phyloP scores from a whole-genome alignment of 2,888 invertebrate species.

The Rotaria macrura region DNA sequence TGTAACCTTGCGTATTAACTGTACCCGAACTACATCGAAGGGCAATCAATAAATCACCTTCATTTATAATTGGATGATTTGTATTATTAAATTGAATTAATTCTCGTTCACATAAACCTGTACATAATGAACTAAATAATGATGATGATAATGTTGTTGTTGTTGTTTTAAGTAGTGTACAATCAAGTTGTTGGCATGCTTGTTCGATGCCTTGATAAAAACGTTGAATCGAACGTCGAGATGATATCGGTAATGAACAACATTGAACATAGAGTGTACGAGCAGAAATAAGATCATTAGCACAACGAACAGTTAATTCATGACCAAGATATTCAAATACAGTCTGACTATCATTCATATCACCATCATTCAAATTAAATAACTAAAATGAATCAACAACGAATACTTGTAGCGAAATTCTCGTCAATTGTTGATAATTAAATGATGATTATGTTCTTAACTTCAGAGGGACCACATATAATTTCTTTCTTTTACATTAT shows the following conservation, averaged over 20 bases:
- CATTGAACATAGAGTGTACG: not conserved
- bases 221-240: not conserved
- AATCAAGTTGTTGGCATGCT: constrained; percentile 13
- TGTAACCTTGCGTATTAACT: constrained; percentile 5
- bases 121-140: not conserved
- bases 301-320: not conserved
- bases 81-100: not conserved
- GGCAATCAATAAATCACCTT: not conserved
- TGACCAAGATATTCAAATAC: constrained; percentile 2
- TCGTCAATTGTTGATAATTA: too few relatives aligned
- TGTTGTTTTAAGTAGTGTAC: not conserved
- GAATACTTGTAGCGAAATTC: too few relatives aligned
- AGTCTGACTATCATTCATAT: constrained; percentile 2
- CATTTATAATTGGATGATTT: not conserved
- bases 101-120: not conserved
- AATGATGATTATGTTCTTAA: too few relatives aligned
- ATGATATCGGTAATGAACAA: not conserved
- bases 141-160: not conserved
- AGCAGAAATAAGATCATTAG: not conserved
- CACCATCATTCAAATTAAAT: not conserved
- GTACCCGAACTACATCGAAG: not conserved
- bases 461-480: too few relatives aligned
- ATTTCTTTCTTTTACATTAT: too few relatives aligned
- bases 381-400: not conserved
- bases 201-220: constrained; percentile 10